Conservation (phyloP, 1,140 invertebrate species). For the Diuraphis noxia region DNA sequence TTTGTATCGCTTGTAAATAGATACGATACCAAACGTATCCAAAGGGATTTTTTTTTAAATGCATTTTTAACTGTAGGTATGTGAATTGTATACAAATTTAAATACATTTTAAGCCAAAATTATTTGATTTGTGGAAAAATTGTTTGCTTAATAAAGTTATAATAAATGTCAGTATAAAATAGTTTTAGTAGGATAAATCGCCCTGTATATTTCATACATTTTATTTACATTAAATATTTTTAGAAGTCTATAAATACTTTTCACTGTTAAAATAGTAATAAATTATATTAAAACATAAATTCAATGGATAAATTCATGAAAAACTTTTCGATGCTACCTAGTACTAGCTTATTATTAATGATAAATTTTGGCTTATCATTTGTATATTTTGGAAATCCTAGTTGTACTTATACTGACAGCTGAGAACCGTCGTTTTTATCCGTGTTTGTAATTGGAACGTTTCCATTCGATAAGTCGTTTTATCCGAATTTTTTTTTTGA, state of each 20-base stretch:
- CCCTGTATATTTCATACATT: too few relatives aligned
- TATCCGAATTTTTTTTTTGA: not conserved
- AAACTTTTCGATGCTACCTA: too few relatives aligned
- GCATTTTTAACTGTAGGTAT: not conserved
- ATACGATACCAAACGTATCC: too few relatives aligned
- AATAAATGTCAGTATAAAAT: not conserved
- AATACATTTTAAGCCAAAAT: not conserved
- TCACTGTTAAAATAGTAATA: too few relatives aligned
- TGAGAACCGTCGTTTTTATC: not conserved
- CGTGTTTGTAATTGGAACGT: not conserved
- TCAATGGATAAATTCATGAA: not conserved
- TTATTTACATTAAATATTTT: not conserved
- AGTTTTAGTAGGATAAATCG: not conserved
- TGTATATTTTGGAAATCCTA: not conserved
- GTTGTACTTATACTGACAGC: not conserved
- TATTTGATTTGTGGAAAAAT: not conserved
- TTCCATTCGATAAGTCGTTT: not conserved
- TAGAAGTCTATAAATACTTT: too few relatives aligned
- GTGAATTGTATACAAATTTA: not conserved
- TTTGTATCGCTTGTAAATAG: not conserved
- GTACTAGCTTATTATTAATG: not conserved
- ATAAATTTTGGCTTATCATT: not conserved
- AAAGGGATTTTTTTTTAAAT: not conserved
- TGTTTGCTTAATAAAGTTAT: not conserved
- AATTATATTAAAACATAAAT: too few relatives aligned